Base-by-base conservation (phyloP, 2,797 vertebrate genomes). In the Lutjanus argentimaculatus region DNA sequence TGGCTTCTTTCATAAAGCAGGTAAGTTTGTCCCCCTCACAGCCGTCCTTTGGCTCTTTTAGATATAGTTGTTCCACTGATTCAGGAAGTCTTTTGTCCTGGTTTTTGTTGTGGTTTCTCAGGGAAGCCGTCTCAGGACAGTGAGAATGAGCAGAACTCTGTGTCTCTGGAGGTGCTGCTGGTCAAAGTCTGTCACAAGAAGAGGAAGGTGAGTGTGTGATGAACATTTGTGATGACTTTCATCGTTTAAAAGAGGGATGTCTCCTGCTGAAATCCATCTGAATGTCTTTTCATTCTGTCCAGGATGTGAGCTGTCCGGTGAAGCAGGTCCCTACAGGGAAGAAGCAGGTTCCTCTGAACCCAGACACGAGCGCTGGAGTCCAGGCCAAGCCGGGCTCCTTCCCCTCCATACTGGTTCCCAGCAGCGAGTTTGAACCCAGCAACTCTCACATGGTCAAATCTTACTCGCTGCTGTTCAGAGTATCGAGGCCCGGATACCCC, bases 111-210 rank as follows among this genome's bases (percentile, higher is more conserved):
- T 46, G 30, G 3, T 57, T 17, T 46, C 45, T 25, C 95, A 99
- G 98, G 98, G 95, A 98, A 98, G 93, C 96, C 97, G 86, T 97
- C 96, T 88, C 97, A 97, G 95, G 98, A 99, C 93, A 97, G 97
- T 83, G 98, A 99, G 96, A 99, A 99, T 79, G 97, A 98, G 95
- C 98, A 99, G 96, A 98, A 96, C 95, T 98, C 97, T 6, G 98
- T 99, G 75, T 98, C 97, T 83, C 91, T 99, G 91, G 98, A 99
- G 96, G 98, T 99, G 90, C 96, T 99, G 89, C 97, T 99, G 86
- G 97, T 99, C 91, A 99, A 99, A 96, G 97, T 99, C 88, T 99
- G 98, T 93, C 98, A 99, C 96, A 99, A 99, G 96, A 99, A 99
- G 93, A 95, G 98, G 91, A 99, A 99, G 97, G 98, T 99, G 95